These are phyloP conservation scores for Lycaon pictus DNA, from an alignment of 2,113 vertebrate species.

Conservation along the genomic window DNA sequence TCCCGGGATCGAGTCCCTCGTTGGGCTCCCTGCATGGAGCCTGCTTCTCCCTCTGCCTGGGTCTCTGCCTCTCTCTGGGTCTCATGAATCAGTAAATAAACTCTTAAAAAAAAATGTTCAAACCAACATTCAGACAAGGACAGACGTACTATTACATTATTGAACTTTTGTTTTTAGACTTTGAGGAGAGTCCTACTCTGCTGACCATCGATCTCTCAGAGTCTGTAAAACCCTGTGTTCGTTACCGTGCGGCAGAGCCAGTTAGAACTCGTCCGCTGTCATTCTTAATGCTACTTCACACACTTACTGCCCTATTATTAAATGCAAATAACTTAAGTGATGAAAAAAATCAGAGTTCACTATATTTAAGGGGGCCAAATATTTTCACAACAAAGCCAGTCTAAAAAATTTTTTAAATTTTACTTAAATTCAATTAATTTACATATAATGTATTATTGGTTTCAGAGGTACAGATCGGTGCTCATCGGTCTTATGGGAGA, in stretches of 20 bases:
- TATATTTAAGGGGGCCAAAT: background rate
- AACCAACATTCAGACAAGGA: background rate
- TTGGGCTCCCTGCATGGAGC: too few species aligned
- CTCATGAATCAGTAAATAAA: too few species aligned
- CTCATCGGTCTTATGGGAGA: too few species aligned
- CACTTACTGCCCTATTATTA: background rate
- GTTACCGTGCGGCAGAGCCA: conserved; percentile 50
- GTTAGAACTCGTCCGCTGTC: background rate
- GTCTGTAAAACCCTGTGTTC: conserved; percentile 42
- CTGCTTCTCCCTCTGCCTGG: too few species aligned
- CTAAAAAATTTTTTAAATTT: too few species aligned
- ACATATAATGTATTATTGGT: too few species aligned
- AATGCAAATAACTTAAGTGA: conserved; percentile 14
- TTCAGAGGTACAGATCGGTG: too few species aligned
- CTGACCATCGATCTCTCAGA: background rate
- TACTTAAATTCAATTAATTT: too few species aligned
- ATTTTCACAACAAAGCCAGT: conserved; percentile 59
- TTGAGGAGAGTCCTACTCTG: background rate
- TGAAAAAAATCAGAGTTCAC: conserved; percentile 25
- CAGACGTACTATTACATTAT: background rate
- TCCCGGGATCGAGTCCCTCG: too few species aligned
- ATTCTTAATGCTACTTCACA: background rate
- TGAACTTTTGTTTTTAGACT: background rate
- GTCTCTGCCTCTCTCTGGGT: too few species aligned
- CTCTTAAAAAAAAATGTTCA: background rate